Base-by-base conservation (phyloP, 2,888 invertebrate species). In the Conistra vaccinii region DNA sequence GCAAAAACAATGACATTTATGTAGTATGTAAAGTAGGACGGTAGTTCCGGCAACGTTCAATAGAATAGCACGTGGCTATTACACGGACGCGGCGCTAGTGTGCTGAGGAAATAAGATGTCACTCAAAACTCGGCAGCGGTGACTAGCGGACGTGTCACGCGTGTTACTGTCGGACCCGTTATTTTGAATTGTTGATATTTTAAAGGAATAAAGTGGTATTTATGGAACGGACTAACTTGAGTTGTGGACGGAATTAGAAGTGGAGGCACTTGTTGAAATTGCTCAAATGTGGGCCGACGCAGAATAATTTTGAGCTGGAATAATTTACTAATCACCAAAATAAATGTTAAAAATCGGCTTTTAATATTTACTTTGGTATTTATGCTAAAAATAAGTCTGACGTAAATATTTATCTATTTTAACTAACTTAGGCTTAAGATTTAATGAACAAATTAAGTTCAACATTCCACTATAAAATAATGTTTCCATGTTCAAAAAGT, bases 81-180 rank as follows among this genome's bases (percentile, higher is more conserved):
- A 80, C 77, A 75, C 62, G 75, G 82, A 80, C 81, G 83, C 75
- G 87, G 89, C 88, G 89, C 87, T 88, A 87, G 86, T 89, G 91
- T 90, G 86, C 89, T 82, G 87, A 92, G 95, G 95, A 95, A 95
- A 95, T 95, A 94, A 94, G 92, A 91, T 91, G 95, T 93, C 95
- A 94, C 91, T 95, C 94, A 94, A 89, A 87, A 88, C 87, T 84
- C 86, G 85, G 87, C 87, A 83, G 78, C 78, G 89, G 90, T 90
- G 91, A 89, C 89, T 87, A 87, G 85, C 92, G 92, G 91, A 93
- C 90, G 91, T 92, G 90, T 89, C 89, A 89, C 78, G 85, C 86
- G 78, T 87, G 78, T 82, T 84, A 81, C 82, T 79, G 78, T 80
- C 82, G 63, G 67, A 32, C 73, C 73, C 58, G 71, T 76, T 77